These are phyloP conservation scores for Holotrichia oblita DNA, from an alignment of 1,140 invertebrate species.

Conservation along the genomic window DNA sequence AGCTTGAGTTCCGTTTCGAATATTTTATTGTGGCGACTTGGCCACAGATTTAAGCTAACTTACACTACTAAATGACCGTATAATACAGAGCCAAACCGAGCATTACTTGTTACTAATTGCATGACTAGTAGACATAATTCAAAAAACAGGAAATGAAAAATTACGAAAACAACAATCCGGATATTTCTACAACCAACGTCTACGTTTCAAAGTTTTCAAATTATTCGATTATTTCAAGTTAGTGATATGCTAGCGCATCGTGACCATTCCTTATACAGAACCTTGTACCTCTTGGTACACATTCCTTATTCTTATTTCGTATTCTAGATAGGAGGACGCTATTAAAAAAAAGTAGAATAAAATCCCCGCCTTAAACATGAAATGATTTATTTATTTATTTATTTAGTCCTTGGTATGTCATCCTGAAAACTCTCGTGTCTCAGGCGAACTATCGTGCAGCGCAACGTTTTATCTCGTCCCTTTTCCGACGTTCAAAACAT, in stretches of 20 bases:
- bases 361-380: background rate
- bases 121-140: too few species aligned
- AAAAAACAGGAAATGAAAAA: too few species aligned
- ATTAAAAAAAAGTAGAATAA: slow-evolving; percentile 8
- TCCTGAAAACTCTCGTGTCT: background rate
- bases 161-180: too few species aligned
- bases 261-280: background rate
- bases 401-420: background rate
- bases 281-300: background rate
- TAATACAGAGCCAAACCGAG: too few species aligned
- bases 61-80: too few species aligned
- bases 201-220: background rate
- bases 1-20: too few species aligned
- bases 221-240: background rate
- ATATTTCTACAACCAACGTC: too few species aligned
- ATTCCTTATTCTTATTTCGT: background rate
- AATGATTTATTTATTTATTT: slow-evolving; percentile 22
- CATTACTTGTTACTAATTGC: too few species aligned
- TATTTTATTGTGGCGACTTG: too few species aligned
- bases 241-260: background rate
- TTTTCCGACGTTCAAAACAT: slow-evolving; percentile 10
- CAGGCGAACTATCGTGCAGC: slow-evolving; percentile 5
- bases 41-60: too few species aligned
- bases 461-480: background rate
- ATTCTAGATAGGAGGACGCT: background rate